A percentile compares a stretch with the other conserved stretches of the same genome.
Evolutionary conservation across 2,113 vertebrate genomes (phyloP).

Genomic region (Scomber colias): DNA sequence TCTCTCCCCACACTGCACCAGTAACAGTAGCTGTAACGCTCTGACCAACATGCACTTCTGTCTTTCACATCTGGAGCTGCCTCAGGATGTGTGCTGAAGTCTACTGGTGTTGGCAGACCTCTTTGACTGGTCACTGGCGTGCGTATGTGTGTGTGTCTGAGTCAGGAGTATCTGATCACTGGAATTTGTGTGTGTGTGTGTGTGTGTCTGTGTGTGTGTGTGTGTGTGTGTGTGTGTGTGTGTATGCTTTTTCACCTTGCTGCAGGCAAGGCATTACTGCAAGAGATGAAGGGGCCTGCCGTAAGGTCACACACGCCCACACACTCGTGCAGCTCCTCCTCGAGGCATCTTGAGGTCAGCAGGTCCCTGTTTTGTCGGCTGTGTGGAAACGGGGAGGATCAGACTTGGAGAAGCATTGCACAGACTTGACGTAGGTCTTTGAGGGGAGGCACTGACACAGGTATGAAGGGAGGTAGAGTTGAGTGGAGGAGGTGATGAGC

Average conservation of each 20-base stretch:
- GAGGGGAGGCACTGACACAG: slow-evolving; percentile 29
- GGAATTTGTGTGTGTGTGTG: slow-evolving; percentile 33
- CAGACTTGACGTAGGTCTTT: slow-evolving; percentile 24
- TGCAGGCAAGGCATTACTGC: slow-evolving; percentile 52
- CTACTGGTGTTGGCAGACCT: slow-evolving; percentile 63
- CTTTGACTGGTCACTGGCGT: slow-evolving; percentile 47
- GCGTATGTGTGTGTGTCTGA: slow-evolving; percentile 21
- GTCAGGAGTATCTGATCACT: slow-evolving; percentile 16
- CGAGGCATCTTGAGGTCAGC: slow-evolving; percentile 39
- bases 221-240: slow-evolving; percentile 29
- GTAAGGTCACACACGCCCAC: slow-evolving; percentile 51
- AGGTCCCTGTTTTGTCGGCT: slow-evolving; percentile 28
- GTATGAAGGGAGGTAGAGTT: slow-evolving; percentile 40
- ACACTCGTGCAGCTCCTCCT: slow-evolving; percentile 41
- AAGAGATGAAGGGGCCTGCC: slow-evolving; percentile 39
- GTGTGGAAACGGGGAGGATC: slow-evolving; percentile 42
- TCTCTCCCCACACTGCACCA: slow-evolving; percentile 7
- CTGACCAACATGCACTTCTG: slow-evolving; percentile 46
- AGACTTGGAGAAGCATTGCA: slow-evolving; percentile 16
- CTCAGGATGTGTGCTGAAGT: slow-evolving; percentile 50
- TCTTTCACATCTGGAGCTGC: slow-evolving; percentile 71
- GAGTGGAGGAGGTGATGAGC: slow-evolving; percentile 15
- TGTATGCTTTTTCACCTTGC: slow-evolving; percentile 64
- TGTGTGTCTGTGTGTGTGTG: slow-evolving; percentile 26
- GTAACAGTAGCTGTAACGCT: slow-evolving; percentile 42